phyloP scores from a whole-genome alignment of 2,113 vertebrate genomes.

The Apodemus sylvaticus region DNA sequence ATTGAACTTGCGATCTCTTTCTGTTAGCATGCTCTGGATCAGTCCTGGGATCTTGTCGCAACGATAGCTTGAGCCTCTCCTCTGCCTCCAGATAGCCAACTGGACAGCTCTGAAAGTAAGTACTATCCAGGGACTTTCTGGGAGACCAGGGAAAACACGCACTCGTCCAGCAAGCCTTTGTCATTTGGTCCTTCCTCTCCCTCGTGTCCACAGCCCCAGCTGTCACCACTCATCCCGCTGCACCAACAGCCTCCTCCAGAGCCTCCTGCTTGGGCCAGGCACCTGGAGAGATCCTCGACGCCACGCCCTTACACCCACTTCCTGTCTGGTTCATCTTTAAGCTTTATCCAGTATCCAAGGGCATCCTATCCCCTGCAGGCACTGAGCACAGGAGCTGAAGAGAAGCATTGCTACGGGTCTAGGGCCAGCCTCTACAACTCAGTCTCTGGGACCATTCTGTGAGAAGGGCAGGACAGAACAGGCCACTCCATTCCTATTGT shows the following conservation, averaged over 20 bases:
- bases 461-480: not conserved
- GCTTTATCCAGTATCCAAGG: not conserved
- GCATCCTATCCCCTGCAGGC: not conserved
- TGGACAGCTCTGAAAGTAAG: not conserved
- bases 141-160: not conserved
- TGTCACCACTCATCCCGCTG: not conserved
- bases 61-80: not conserved
- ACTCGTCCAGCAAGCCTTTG: not conserved
- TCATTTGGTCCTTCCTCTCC: not conserved
- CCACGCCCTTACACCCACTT: not conserved
- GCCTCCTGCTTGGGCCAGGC: not conserved
- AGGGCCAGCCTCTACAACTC: not conserved
- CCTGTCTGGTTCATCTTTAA: not conserved
- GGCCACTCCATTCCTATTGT: not conserved
- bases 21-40: not conserved
- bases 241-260: not conserved
- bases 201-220: not conserved
- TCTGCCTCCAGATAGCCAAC: not conserved
- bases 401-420: not conserved
- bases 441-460: not conserved
- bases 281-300: not conserved
- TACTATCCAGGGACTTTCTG: not conserved
- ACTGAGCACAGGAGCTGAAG: not conserved
- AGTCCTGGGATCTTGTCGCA: not conserved
- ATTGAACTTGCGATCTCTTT: not conserved